phyloP scores from a whole-genome alignment of 2,888 invertebrate genomes.

The Epistrophe eligans region DNA sequence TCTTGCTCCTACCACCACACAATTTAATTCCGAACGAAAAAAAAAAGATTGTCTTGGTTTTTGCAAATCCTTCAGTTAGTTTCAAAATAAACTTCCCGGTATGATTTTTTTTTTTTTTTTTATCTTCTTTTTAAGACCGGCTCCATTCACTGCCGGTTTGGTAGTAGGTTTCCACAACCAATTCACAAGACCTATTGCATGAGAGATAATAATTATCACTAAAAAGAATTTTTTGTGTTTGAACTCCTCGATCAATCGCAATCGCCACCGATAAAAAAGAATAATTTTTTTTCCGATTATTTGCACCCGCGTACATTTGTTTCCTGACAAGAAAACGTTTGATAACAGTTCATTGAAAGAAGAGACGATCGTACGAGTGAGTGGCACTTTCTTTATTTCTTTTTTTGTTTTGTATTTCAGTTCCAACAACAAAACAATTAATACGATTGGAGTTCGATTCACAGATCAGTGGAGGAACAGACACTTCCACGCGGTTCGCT shows the following conservation, averaged over 20 bases:
- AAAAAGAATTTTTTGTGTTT: conserved; percentile 10
- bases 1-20: conserved; percentile 24
- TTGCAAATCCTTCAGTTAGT: conserved; percentile 26
- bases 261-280: conserved; percentile 20
- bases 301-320: conserved; percentile 48
- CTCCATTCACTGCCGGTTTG: conserved; percentile 45
- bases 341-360: conserved; percentile 70
- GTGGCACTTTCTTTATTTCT: conserved; percentile 37
- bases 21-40: conserved; percentile 32
- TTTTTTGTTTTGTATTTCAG: conserved; percentile 12
- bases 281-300: conserved; percentile 18
- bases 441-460: conserved; percentile 2
- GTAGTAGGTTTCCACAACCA: conserved; percentile 19
- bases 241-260: conserved; percentile 45
- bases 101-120: conserved; percentile 4
- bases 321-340: conserved; percentile 55
- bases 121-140: conserved; percentile 15
- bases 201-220: conserved; percentile 40
- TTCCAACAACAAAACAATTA: conserved; percentile 27
- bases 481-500: conserved; percentile 64
- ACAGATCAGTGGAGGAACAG: not conserved
- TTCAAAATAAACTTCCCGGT: conserved; percentile 22
- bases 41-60: conserved; percentile 24
- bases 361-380: conserved; percentile 50
- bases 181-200: conserved; percentile 11